Base-by-base conservation (phyloP, 2,888 invertebrate genomes). In the Apeira syringaria region DNA sequence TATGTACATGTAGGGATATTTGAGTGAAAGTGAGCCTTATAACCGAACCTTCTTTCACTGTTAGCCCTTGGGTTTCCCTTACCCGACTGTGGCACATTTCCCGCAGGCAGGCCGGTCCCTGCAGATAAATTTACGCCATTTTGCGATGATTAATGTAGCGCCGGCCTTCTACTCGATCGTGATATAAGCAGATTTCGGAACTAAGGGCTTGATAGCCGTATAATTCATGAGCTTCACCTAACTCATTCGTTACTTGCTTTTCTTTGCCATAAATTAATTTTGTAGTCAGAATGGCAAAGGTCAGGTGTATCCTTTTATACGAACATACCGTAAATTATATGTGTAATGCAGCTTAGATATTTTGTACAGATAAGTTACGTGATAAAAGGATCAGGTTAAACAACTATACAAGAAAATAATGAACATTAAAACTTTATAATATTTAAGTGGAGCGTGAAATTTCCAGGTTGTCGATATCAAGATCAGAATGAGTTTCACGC, bases 41-140 rank as follows among this genome's bases (percentile, higher is more conserved):
- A 8, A 2, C 20, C 1, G 10, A 18, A 22, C 12, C 17, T 35
- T 15, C 1, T n/a, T 24, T n/a, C 17, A 34, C 30, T 26, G 13
- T 34, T 2, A 10, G 11, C 39, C 27, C 13, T 31, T 3, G 6
- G 17, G 5, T n/a, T 33, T 2, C 11, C 17, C 18, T 4, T 1
- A 5, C 27, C 22, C 26, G 22, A 38, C 29, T 32, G 22, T 22
- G 24, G 30, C 9, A 32, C 34, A 39, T 46, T 45, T 30, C 35
- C 26, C 30, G 26, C 35, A 32, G 33, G 24, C 58, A 51, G 55
- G 56, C 50, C 54, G 42, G 46, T 47, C 45, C 54, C 47, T 29
- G 30, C 36, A 60, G 65, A 72, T 72, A 66, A 68, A 71, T 69
- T 68, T 64, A 65, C 59, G 61, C 62, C 66, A 68, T 71, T 68